A percentile compares a stretch with the other conserved stretches of the same genome.
Evolutionary conservation across 1,140 invertebrate genomes (phyloP).

Genomic region (Colletes latitarsis): DNA sequence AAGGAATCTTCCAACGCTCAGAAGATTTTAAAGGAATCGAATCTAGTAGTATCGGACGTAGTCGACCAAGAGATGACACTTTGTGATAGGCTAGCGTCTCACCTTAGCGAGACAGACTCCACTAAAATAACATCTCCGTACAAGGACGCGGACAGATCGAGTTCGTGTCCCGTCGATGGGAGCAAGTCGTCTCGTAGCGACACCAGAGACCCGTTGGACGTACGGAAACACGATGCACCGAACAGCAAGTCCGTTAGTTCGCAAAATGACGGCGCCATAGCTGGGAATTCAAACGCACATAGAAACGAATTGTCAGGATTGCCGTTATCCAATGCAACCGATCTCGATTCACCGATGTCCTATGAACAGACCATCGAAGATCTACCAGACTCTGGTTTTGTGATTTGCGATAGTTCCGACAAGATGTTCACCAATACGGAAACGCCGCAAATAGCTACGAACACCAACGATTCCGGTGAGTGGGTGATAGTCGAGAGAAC

Average conservation of each 20-base stretch:
- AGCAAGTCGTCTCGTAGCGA: slow-evolving; percentile 47
- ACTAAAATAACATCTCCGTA: slow-evolving; percentile 1
- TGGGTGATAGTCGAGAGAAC: slow-evolving; percentile 75
- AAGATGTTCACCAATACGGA: slow-evolving; percentile 75
- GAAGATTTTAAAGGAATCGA: slow-evolving; percentile 51
- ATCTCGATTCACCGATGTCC: slow-evolving; percentile 78
- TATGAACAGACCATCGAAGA: slow-evolving; percentile 76
- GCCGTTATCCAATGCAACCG: slow-evolving; percentile 68
- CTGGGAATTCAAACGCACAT: slow-evolving; percentile 17
- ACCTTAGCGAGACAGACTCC: slow-evolving; percentile 57
- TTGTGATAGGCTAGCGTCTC: slow-evolving; percentile 71
- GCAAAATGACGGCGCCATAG: slow-evolving; percentile 20
- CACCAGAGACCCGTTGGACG: slow-evolving; percentile 12
- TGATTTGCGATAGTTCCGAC: slow-evolving; percentile 75
- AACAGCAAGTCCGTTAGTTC: slow-evolving; percentile 28
- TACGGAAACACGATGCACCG: slow-evolving; percentile 32
- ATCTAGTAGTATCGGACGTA: slow-evolving; percentile 53
- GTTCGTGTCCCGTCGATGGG: slow-evolving; percentile 52
- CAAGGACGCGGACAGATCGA: slow-evolving; percentile 48
- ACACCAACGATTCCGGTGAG: slow-evolving; percentile 73
- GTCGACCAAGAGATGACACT: slow-evolving; percentile 75
- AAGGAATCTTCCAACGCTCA: slow-evolving; percentile 55
- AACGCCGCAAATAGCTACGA: slow-evolving; percentile 64
- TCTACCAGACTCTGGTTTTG: slow-evolving; percentile 74
- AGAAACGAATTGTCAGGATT: slow-evolving; percentile 39